These are phyloP conservation scores for Parazoanthus swiftii DNA, from an alignment of 92 coral and sea anemone genomes.

Conservation along the genomic window DNA sequence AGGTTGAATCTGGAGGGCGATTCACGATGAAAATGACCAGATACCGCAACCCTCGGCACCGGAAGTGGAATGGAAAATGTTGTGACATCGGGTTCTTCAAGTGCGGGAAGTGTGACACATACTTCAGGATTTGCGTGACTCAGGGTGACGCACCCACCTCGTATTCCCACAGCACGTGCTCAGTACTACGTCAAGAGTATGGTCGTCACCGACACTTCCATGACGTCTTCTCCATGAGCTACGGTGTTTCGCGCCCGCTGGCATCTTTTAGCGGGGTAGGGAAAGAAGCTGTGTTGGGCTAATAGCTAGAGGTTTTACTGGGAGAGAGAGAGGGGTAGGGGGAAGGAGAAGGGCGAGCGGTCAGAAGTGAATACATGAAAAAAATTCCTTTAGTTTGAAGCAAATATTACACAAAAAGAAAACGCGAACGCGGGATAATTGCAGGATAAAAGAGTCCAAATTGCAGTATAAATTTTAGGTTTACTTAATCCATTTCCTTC, in stretches of 20 bases:
- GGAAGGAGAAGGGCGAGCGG: too few relatives aligned
- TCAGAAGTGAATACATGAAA: too few relatives aligned
- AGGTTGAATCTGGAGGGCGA: constrained; percentile 53
- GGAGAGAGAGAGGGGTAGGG: background rate
- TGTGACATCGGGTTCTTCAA: constrained; percentile 55
- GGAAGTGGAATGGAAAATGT: constrained; percentile 59
- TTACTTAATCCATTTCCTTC: too few relatives aligned
- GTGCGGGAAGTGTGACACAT: constrained; percentile 60
- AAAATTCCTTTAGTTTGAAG: too few relatives aligned
- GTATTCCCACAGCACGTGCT: constrained; percentile 15
- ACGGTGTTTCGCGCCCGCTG: constrained; percentile 9
- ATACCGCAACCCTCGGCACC: constrained; percentile 60
- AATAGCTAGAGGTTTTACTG: background rate
- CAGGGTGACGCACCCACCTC: constrained; percentile 4
- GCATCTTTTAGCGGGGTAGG: constrained; percentile 3
- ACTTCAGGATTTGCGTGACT: constrained; percentile 64
- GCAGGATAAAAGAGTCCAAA: too few relatives aligned
- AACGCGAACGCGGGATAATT: too few relatives aligned
- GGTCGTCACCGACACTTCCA: constrained; percentile 17
- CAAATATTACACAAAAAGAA: too few relatives aligned
- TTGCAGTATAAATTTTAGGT: too few relatives aligned
- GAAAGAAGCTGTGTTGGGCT: background rate
- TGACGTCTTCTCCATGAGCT: constrained; percentile 29
- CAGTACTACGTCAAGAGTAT: constrained; percentile 33
- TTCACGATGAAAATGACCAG: constrained; percentile 56